phyloP scores from a whole-genome alignment of 2,888 invertebrate species.

The Megalurothrips usitatus region DNA sequence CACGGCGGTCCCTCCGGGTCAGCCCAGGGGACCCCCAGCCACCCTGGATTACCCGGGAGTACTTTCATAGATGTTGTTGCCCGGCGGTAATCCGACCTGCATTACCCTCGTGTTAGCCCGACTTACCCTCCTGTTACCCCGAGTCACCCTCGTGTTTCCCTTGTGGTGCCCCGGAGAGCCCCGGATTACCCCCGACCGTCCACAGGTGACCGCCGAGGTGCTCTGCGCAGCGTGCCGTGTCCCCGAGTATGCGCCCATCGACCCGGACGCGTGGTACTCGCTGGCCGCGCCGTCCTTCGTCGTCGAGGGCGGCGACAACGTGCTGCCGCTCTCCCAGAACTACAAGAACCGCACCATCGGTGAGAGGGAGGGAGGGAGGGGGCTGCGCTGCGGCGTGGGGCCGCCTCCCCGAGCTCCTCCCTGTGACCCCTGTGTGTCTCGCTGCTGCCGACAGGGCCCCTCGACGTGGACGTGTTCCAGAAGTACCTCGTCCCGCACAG shows the following conservation, averaged over 20 bases:
- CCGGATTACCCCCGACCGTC: background rate
- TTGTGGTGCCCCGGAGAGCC: too few relatives aligned
- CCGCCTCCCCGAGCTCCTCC: too few relatives aligned
- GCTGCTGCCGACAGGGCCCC: background rate
- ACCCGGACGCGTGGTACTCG: slow-evolving; percentile 55
- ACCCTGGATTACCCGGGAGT: too few relatives aligned
- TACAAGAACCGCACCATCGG: slow-evolving; percentile 46
- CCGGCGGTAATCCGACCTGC: background rate
- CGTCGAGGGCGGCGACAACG: slow-evolving; percentile 67
- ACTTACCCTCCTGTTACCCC: background rate
- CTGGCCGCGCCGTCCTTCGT: slow-evolving; percentile 59
- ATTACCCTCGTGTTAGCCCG: background rate
- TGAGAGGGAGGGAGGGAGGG: background rate
- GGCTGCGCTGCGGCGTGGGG: background rate
- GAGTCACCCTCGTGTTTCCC: background rate
- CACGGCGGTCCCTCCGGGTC: too few relatives aligned
- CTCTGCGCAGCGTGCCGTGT: slow-evolving; percentile 61
- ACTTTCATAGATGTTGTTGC: too few relatives aligned
- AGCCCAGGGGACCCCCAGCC: too few relatives aligned
- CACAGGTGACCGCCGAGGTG: slow-evolving; percentile 48
- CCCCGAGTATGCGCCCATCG: slow-evolving; percentile 59
- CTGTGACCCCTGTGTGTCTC: background rate
- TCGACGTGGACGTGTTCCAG: background rate
- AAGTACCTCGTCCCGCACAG: background rate
- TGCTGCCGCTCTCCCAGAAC: slow-evolving; percentile 51